Base-by-base conservation (phyloP, 2,888 invertebrate genomes). In the Rosalia funebris region DNA sequence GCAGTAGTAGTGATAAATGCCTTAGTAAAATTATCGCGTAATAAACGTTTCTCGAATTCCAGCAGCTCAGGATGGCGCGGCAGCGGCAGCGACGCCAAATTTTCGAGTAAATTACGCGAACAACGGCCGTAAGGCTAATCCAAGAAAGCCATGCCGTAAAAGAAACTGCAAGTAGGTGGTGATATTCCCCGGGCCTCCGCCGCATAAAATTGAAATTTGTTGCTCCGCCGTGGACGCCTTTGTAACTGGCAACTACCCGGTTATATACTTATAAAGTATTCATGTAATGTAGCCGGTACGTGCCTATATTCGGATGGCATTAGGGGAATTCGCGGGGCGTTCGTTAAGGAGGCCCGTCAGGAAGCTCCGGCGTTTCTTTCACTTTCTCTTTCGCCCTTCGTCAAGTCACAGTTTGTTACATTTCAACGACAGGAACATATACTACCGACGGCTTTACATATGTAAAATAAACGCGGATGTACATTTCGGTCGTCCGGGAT, bases 191-290 rank as follows among this genome's bases (percentile, higher is more conserved):
- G 47, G 50, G 53, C 48, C 54, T 45, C 42, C 55, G 45, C 48
- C 45, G 45, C 46, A n/a, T n/a, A 37, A 60, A 65, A 65, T 65
- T 65, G 65, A 62, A 65, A 65, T 65, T 65, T 65, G 62, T 60
- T 56, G 48, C 50, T 37, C 55, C 42, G 17, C 57, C 55, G 46
- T 48, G 48, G 55, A 57, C 34, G 57, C 59, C 62, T 55, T 57
- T 50, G 48, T 50, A 57, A 50, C 55, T 47, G 39, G 20, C 50
- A 39, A 50, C 39, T 65, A 53, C 56, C 50, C 57, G 32, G 39
- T 50, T 45, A 54, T 57, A 46, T 63, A 46, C 65, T 63, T 60
- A 70, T 68, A 64, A 70, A 68, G 63, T 66, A 70, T 70, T 70
- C 67, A 68, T 68, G 60, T 57, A 60, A 69, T 67, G 69, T 65